Percentiles rank a stretch among this genome's conserved stretches.
phyloP scores from a whole-genome alignment of 2,888 invertebrate genomes.

The Oegoconia quadripuncta region DNA sequence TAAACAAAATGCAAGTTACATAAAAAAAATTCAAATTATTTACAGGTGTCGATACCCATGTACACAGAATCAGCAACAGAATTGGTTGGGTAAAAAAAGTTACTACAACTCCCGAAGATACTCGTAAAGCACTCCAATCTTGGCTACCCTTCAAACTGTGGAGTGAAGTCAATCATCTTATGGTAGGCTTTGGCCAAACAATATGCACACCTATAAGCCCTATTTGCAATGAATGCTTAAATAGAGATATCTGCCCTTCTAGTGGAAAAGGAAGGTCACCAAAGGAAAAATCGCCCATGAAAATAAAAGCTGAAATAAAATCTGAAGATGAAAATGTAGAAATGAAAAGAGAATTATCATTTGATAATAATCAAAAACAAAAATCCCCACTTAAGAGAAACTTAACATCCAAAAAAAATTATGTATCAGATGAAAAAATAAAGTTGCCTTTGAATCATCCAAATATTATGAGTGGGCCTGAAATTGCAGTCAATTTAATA shows the following conservation, averaged over 20 bases:
- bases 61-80: conserved; percentile 95
- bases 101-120: conserved; percentile 92
- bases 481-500: too few relatives aligned
- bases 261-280: conserved; percentile 60
- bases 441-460: conserved; percentile 14
- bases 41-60: conserved; percentile 96
- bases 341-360: not conserved
- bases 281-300: conserved; percentile 46
- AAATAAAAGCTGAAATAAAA: conserved; percentile 30
- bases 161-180: conserved; percentile 91
- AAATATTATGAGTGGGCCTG: too few relatives aligned
- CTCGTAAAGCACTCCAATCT: conserved; percentile 88
- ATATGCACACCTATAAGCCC: conserved; percentile 91
- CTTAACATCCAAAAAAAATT: conserved; percentile 17
- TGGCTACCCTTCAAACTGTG: conserved; percentile 94
- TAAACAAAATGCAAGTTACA: too few relatives aligned
- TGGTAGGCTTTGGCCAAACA: conserved; percentile 99
- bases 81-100: conserved; percentile 89
- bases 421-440: not conserved
- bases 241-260: conserved; percentile 89
- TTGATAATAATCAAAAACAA: not conserved
- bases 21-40: conserved; percentile 18
- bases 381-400: conserved; percentile 16
- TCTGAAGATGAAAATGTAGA: conserved; percentile 14
- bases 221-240: conserved; percentile 90